A percentile compares a stretch with the other conserved stretches of the same genome.
phyloP scores from a whole-genome alignment of 2,888 invertebrate genomes.

The Actias luna region DNA sequence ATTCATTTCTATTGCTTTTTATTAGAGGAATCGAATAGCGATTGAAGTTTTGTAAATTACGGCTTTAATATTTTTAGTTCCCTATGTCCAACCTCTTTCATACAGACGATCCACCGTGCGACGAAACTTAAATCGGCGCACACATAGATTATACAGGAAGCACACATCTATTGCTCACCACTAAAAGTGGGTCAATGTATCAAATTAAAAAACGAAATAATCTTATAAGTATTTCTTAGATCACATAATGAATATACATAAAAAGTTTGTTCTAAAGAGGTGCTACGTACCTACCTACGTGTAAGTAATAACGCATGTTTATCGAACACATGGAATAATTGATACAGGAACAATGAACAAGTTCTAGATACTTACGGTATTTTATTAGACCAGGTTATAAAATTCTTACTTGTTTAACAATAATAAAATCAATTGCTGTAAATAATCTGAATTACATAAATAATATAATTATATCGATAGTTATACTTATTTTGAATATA shows the following conservation, averaged over 20 bases:
- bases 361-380: neutral
- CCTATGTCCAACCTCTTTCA: too few relatives aligned
- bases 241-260: too few relatives aligned
- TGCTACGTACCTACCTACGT: too few relatives aligned
- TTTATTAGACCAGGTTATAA: neutral
- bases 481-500: neutral
- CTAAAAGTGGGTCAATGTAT: neutral
- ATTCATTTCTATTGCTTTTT: too few relatives aligned
- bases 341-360: neutral
- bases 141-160: neutral
- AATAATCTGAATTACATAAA: neutral
- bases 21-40: too few relatives aligned
- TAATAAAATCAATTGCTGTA: neutral
- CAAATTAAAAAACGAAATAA: too few relatives aligned
- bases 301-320: neutral
- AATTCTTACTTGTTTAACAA: neutral
- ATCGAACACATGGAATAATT: neutral
- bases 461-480: neutral
- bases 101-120: too few relatives aligned
- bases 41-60: too few relatives aligned
- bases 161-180: neutral
- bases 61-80: too few relatives aligned
- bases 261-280: too few relatives aligned
- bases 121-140: too few relatives aligned
- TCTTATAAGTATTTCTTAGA: too few relatives aligned